Evolutionary conservation across 2,113 vertebrate genomes (phyloP), one percentile per base, ranked within the genome.

Genomic region (Leucosticte australis): DNA sequence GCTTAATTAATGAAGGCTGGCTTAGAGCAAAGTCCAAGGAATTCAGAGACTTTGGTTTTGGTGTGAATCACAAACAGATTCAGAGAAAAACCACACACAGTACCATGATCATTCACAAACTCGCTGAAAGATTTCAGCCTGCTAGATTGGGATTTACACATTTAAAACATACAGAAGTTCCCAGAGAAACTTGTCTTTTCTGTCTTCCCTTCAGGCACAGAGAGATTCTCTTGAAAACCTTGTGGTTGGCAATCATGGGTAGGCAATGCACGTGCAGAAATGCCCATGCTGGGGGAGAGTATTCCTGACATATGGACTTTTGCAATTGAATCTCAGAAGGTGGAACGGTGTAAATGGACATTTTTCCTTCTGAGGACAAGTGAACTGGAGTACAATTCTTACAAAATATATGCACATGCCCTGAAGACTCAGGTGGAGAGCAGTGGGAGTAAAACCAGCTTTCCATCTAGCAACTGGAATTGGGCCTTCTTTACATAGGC

Each of bases 1-100:
- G 20, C 27, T 69, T 85, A 94, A 92, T 83, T 90, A 80, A 70
- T 30, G 79, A 80, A 50, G 46, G 18, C 23, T 90, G 50, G 21
- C 35, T 74, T 78, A 19, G 26, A 83, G 46, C 37, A 62, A 62
- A 55, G 26, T 64, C 31, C 20, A 83, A 83, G 37, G 35, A 96
- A 85, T 64, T 52, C 15, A 57, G 55, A 69, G 30, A 18, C 35
- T 89, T 84, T 14, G 6, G 24, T 31, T 85, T 84, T 71, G 39
- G 20, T 50, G 30, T 26, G n/a, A 76, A 28, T 86, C 41, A 82
- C 19, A 53, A 59, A 56, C 16, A n/a, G 8, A 8, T 64, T 76
- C 53, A 31, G 52, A 39, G 44, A 50, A 59, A 83, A 80, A 85
- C 2, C 17, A 42, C 6, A 49, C 28, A 15, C 10, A 71, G 44